These are phyloP conservation scores for Poeciliopsis presidionis DNA, from an alignment of 2,797 vertebrate species.

Conservation along the genomic window DNA sequence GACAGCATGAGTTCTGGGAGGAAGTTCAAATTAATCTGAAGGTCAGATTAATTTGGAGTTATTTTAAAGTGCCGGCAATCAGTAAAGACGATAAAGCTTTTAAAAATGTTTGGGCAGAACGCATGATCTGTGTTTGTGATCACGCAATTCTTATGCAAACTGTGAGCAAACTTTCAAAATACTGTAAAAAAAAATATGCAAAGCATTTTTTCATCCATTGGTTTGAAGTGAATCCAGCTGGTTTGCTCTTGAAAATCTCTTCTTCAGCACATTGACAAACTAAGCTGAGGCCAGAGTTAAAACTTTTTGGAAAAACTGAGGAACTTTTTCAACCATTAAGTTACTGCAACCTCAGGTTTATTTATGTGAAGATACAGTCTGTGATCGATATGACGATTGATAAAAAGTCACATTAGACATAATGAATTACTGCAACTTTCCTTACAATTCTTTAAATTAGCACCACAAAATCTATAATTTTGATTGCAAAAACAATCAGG, in stretches of 20 bases:
- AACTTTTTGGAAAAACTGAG: background rate
- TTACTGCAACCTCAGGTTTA: too few species aligned
- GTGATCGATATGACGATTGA: too few species aligned
- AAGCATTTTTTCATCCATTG: background rate
- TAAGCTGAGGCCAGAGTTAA: background rate
- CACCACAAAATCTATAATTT: too few species aligned
- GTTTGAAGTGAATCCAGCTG: background rate
- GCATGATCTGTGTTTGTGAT: background rate
- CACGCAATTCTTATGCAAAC: background rate
- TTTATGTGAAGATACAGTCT: too few species aligned
- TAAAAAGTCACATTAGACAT: too few species aligned
- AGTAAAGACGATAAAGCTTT: background rate
- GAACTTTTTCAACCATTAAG: background rate
- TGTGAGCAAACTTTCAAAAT: background rate
- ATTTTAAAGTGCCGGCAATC: background rate
- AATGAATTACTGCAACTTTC: too few species aligned
- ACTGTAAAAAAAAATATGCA: background rate
- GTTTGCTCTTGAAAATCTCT: background rate
- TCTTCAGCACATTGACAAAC: background rate
- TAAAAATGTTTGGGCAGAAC: background rate
- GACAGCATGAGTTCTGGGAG: constrained; percentile 33
- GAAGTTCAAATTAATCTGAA: background rate
- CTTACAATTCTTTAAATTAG: too few species aligned
- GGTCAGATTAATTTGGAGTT: background rate
- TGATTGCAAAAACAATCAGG: too few species aligned